These are phyloP conservation scores for Folsomia candida DNA, from an alignment of 2,888 invertebrate genomes.

Conservation along the genomic window DNA sequence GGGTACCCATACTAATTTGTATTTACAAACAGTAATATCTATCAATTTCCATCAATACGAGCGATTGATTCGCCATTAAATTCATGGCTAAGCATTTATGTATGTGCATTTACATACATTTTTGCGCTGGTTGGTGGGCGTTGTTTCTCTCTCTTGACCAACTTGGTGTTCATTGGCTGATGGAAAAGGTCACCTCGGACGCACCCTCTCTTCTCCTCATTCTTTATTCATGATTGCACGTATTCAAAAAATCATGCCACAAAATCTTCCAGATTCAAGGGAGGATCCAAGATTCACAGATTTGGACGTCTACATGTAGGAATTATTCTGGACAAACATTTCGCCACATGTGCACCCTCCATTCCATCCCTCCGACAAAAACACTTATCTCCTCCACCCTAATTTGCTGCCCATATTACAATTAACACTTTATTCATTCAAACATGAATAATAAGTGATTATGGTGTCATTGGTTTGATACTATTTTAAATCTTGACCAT, in stretches of 20 bases:
- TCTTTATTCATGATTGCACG: too few species aligned
- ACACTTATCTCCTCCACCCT: background rate
- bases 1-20: too few species aligned
- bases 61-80: too few species aligned
- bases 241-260: background rate
- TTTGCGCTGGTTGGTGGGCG: background rate
- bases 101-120: background rate
- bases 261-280: background rate
- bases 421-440: background rate
- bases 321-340: too few species aligned
- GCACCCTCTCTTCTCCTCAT: background rate
- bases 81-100: background rate
- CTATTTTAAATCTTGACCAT: too few species aligned
- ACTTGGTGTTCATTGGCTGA: background rate
- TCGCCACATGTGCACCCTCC: too few species aligned
- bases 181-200: slow-evolving; percentile 1
- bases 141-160: background rate
- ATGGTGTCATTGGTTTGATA: too few species aligned
- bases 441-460: background rate
- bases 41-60: too few species aligned
- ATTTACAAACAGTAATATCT: too few species aligned
- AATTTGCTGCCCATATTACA: background rate
- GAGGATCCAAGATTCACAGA: too few species aligned
- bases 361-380: too few species aligned
- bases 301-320: too few species aligned